Base-by-base conservation (phyloP, 2,113 vertebrate species). In the Cepphus grylle region DNA sequence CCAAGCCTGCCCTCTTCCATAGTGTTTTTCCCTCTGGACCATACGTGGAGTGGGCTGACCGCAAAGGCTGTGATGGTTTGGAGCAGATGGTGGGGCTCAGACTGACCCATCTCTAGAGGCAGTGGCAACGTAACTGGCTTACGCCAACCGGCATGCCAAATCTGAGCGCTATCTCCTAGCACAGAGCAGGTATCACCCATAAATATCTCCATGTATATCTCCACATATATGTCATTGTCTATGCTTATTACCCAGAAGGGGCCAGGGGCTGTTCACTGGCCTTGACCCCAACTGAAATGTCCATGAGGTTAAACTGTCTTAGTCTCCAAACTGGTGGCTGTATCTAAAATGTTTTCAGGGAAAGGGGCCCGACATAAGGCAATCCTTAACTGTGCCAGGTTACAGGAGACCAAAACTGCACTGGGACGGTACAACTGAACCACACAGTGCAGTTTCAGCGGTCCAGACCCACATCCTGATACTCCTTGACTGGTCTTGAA, bases 141-240 rank as follows among this genome's bases (percentile, higher is more conserved):
- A 11, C 8, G 30, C 50, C 50, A 55, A 6, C 22, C 9, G 1
- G 5, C 1, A 2, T 12, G n/a, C n/a, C 36, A 34, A 14, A 42
- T 5, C 5, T 4, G 45, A 30, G 42, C 21, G 7, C 36, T 30
- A 0, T 26, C 34, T 63, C 23, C 45, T 29, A 36, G 45, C 22
- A 5, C 30, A 20, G 55, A 36, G 55, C 62, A 49, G 25, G 1
- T 11, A 23, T 15, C 26, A 13, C 74, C 36, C 59, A 3, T 4
- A 1, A 12, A 1, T 10, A 7, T 22, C 56, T 45, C 65, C 45
- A 6, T 29, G 47, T 20, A 0, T 14, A 8, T 77, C 32, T n/a
- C 45, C 42, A 2, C 7, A 30, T 4, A 40, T 63, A 26, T 61
- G 81, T 15, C 50, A 3, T 8, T 18, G n/a, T 8, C 80, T 53